Base-by-base conservation (phyloP, 2,888 invertebrate genomes). In the Phorcus lineatus region DNA sequence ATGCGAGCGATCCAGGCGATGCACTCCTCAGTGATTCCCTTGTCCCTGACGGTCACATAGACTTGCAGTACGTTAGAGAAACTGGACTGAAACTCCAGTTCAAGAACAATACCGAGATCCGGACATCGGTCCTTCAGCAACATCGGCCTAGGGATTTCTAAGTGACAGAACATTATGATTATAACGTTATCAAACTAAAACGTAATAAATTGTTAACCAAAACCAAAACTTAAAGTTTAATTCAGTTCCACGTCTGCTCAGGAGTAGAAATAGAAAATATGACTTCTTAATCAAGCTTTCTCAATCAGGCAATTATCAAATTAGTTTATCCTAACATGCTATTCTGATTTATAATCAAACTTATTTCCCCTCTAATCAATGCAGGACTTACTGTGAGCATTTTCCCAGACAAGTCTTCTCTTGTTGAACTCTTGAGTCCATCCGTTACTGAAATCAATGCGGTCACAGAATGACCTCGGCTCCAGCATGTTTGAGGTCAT, bases 381-480 rank as follows among this genome's bases (percentile, higher is more conserved):
- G 2, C n/a, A 22, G 19, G 1, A 84, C 86, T 85, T 81, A 91
- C 91, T 82, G 80, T 88, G 89, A 36, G 88, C 86, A 57, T 84
- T 82, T 22, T 84, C 83, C 91, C 91, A 91, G n/a, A 81, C 79
- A n/a, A 83, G 24, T 47, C 82, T 82, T n/a, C 88, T 83, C 31
- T 79, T 67, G 7, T 85, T 82, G 75, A 83, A 91, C 7, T 83
- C 84, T 55, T 84, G 82, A 17, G 91, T 90, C 24, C 88, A 82
- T 7, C 90, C 90, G 16, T 75, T 85, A 40, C 82, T 79, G 53
- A 74, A 84, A 11, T 86, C 88, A 55, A 93, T 90, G 24, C 88
- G 89, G 85, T 94, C 93, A 24, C 89, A 83, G 31, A 94, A 85
- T 74, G 91, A 91, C 31, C 93, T 84, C 16, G 90, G 85, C 76